A percentile compares a stretch with the other conserved stretches of the same genome.
phyloP scores from a whole-genome alignment of 2,797 vertebrate genomes.

The Ataeniobius toweri region DNA sequence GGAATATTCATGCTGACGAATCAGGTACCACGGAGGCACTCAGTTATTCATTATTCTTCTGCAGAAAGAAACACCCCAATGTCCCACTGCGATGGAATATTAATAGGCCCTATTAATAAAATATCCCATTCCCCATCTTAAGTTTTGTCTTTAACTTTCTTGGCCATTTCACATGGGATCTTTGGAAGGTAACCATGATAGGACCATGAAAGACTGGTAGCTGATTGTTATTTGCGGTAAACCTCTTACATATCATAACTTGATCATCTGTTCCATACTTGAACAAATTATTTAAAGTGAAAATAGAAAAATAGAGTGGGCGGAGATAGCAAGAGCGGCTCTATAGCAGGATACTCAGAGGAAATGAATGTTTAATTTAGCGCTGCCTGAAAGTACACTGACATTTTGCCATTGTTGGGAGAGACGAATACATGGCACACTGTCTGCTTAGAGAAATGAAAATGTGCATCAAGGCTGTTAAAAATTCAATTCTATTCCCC shows the following conservation, averaged over 20 bases:
- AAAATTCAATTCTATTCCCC: constrained; percentile 72
- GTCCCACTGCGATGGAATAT: constrained; percentile 83
- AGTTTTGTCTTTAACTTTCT: constrained; percentile 65
- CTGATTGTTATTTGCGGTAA: constrained; percentile 36
- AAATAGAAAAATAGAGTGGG: constrained; percentile 56
- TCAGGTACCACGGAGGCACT: constrained; percentile 72
- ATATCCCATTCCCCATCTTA: constrained; percentile 72
- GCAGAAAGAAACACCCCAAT: constrained; percentile 79
- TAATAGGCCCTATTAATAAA: constrained; percentile 84
- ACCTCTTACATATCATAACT: constrained; percentile 3
- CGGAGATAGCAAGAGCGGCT: constrained; percentile 47
- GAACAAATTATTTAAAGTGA: constrained; percentile 31
- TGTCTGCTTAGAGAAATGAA: constrained; percentile 73
- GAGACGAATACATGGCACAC: constrained; percentile 73
- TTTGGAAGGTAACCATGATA: constrained; percentile 37
- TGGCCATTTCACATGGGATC: constrained; percentile 52
- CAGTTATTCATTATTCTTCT: constrained; percentile 84
- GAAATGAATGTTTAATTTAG: constrained; percentile 82
- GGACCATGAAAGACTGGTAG: constrained; percentile 37
- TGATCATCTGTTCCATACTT: constrained; percentile 44
- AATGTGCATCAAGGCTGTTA: constrained; percentile 77
- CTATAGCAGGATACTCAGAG: constrained; percentile 67
- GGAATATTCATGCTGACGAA: constrained; percentile 83
- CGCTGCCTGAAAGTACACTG: constrained; percentile 77
- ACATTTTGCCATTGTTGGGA: constrained; percentile 80